Evolutionary conservation across 1,140 invertebrate species (phyloP).

Genomic region (Magallana gigas): DNA sequence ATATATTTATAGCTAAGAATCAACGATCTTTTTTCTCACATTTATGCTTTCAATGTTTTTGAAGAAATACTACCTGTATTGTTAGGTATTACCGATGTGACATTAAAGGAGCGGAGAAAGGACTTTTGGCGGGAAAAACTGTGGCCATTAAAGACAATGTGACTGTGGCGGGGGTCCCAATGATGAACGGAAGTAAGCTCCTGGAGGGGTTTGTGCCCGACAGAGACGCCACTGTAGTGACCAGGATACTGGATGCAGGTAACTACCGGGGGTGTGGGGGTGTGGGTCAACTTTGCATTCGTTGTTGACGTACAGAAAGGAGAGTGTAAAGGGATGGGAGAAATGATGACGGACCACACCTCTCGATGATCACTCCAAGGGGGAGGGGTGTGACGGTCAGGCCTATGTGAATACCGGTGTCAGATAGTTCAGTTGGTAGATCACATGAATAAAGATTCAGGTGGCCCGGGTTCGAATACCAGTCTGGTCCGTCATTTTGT

Average conservation of each 20-base stretch:
- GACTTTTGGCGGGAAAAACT: constrained; percentile 68
- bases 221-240: constrained; percentile 72
- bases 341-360: too few relatives aligned
- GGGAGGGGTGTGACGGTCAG: too few relatives aligned
- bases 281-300: too few relatives aligned
- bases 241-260: constrained; percentile 73
- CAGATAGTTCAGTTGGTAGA: too few relatives aligned
- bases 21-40: not conserved
- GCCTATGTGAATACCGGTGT: too few relatives aligned
- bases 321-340: too few relatives aligned
- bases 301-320: too few relatives aligned
- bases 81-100: constrained; percentile 74
- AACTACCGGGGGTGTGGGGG: not conserved
- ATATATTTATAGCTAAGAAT: too few relatives aligned
- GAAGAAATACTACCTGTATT: not conserved
- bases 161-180: constrained; percentile 73
- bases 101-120: constrained; percentile 65
- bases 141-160: constrained; percentile 73
- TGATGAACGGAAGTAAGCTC: constrained; percentile 71
- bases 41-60: not conserved
- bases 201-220: constrained; percentile 72
- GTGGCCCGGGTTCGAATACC: too few relatives aligned
- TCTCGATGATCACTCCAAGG: too few relatives aligned
- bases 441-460: too few relatives aligned
- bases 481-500: too few relatives aligned